These are phyloP conservation scores for Engraulis encrasicolus DNA, from an alignment of 2,113 vertebrate genomes.

Conservation along the genomic window DNA sequence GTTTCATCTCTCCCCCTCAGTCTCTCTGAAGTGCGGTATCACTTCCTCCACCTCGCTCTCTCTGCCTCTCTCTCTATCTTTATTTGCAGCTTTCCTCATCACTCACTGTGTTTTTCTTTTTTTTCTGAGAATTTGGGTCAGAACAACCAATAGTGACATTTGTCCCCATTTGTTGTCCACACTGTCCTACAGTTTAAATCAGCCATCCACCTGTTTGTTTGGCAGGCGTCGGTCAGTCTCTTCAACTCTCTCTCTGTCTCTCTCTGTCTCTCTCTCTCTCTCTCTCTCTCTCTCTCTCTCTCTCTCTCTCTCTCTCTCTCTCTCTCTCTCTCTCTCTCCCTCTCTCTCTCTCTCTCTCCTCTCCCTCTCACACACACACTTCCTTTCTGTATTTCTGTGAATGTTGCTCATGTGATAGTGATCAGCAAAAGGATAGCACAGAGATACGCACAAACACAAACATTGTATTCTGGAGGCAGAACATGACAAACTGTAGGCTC, in stretches of 20 bases:
- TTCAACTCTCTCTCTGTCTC: no score
- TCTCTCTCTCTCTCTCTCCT: constrained; percentile 17
- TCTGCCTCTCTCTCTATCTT: background rate
- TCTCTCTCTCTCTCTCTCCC: background rate
- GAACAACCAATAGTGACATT: background rate
- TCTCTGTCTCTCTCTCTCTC: background rate
- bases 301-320: background rate
- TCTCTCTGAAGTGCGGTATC: no score
- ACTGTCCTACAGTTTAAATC: background rate
- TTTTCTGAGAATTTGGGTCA: no score
- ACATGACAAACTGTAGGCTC: no score
- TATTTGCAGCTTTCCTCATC: background rate
- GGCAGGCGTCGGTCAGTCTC: no score
- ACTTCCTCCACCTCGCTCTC: background rate
- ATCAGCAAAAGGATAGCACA: no score
- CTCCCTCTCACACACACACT: background rate
- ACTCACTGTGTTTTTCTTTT: no score
- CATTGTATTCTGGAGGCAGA: no score
- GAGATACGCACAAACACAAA: no score
- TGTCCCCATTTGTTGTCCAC: background rate
- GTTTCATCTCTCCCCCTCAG: background rate
- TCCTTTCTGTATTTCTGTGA: background rate
- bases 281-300: background rate
- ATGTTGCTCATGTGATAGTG: background rate
- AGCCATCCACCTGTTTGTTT: no score